Evolutionary conservation across 1,140 invertebrate species (phyloP), one percentile per base, ranked within the genome.

Genomic region (Drosophila burlai): DNA sequence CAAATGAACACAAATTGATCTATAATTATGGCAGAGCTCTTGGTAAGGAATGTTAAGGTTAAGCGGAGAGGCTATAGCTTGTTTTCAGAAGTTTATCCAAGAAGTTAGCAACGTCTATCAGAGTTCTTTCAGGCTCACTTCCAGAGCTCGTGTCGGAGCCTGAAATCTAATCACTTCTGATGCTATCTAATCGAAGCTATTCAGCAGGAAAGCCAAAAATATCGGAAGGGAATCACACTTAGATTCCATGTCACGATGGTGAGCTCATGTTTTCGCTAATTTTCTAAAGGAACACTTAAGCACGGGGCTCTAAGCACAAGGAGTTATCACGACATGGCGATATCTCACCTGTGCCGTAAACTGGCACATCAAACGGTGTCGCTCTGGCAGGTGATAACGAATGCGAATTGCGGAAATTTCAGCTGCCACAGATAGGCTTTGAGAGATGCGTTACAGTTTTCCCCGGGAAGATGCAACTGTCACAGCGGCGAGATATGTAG

Each of bases 401-500:
- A 82, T 84, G 85, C 47, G 36, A 85, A 72, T 85, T 84, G 66
- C 75, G 82, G 81, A 85, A 75, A 90, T 78, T 64, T 86, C 57
- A 83, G 63, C 52, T 78, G 65, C 78, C 79, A 68, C 21, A 65
- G 58, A 54, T 61, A 64, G 24, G 24, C 66, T 49, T 34, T 29
- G 42, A 43, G 73, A 83, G 67, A 74, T 79, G 81, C 81, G 75
- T 69, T 85, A 76, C 59, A 66, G 72, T 89, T 87, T 79, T 40
- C 75, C 75, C 75, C 34, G 50, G 67, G n/a, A 69, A 52, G 26
- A 57, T 42, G 31, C 46, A 50, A 43, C 46, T 42, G 38, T 49
- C 46, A 50, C 54, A 9, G 55, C 45, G 31, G 9, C 58, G 13
- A 64, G 67, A 71, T 71, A 24, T 24, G 24, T 24, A 69, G 40